Conservation (phyloP, 2,113 vertebrate species). For the Pygoscelis adeliae region DNA sequence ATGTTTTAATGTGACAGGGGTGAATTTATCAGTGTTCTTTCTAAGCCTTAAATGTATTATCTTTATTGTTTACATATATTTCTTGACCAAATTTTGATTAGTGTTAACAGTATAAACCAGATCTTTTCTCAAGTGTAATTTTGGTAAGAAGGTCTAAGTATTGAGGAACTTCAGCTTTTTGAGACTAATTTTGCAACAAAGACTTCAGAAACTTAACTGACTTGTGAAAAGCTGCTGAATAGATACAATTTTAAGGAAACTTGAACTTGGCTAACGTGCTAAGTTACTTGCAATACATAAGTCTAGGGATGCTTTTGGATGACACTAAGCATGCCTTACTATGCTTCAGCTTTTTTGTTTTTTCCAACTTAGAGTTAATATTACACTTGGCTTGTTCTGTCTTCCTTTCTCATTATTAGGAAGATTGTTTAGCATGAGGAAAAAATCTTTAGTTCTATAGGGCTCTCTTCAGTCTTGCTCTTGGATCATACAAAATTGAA, state of each 20-base stretch:
- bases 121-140: slow-evolving; percentile 3
- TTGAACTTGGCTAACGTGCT: neutral
- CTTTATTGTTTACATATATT: slow-evolving; percentile 75
- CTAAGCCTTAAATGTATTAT: slow-evolving; percentile 77
- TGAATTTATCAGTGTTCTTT: slow-evolving; percentile 87
- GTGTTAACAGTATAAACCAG: slow-evolving; percentile 20
- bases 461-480: neutral
- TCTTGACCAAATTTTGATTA: slow-evolving; percentile 77
- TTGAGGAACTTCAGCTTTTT: slow-evolving; percentile 35
- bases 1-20: slow-evolving; percentile 94
- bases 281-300: neutral
- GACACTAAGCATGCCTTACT: slow-evolving; percentile 24
- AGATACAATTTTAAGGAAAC: neutral
- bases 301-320: neutral
- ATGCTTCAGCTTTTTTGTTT: neutral
- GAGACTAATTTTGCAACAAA: slow-evolving; percentile 12
- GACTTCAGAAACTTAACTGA: neutral
- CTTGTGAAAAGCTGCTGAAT: slow-evolving; percentile 17
- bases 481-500: neutral
- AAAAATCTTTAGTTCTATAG: neutral
- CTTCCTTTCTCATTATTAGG: neutral
- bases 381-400: neutral
- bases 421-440: neutral
- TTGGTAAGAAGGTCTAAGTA: slow-evolving; percentile 10
- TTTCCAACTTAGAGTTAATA: neutral